phyloP scores from a whole-genome alignment of 2,888 invertebrate genomes.

The Hecatera dysodea region DNA sequence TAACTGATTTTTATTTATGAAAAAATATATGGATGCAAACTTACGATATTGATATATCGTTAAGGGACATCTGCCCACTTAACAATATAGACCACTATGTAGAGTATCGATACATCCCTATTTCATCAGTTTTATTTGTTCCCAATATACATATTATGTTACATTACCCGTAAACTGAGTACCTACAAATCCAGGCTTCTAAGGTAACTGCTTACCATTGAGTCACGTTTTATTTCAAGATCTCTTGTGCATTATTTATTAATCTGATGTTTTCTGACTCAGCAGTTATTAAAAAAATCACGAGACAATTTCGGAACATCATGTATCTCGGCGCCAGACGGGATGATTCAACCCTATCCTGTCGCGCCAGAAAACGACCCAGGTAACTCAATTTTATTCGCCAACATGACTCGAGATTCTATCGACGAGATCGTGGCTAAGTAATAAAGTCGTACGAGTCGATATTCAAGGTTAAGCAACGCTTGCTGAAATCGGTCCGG shows the following conservation, averaged over 20 bases:
- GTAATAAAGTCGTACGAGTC: too few species aligned
- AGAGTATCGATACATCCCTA: not conserved
- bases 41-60: not conserved
- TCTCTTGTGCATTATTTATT: not conserved
- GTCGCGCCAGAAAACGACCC: conserved; percentile 23
- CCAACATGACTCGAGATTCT: too few species aligned
- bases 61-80: not conserved
- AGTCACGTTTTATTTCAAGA: not conserved
- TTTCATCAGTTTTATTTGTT: not conserved
- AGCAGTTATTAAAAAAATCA: conserved; percentile 42
- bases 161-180: too few species aligned
- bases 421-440: too few species aligned
- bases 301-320: conserved; percentile 19
- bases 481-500: too few species aligned
- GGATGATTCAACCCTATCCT: conserved; percentile 5
- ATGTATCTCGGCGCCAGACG: conserved; percentile 30
- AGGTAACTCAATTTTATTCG: conserved; percentile 33
- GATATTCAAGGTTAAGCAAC: too few species aligned
- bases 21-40: not conserved
- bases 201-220: too few species aligned
- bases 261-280: not conserved
- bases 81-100: not conserved
- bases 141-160: not conserved
- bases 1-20: not conserved
- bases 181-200: too few species aligned